These are phyloP conservation scores for Syrphus vitripennis DNA, from an alignment of 2,888 invertebrate genomes.

Conservation along the genomic window DNA sequence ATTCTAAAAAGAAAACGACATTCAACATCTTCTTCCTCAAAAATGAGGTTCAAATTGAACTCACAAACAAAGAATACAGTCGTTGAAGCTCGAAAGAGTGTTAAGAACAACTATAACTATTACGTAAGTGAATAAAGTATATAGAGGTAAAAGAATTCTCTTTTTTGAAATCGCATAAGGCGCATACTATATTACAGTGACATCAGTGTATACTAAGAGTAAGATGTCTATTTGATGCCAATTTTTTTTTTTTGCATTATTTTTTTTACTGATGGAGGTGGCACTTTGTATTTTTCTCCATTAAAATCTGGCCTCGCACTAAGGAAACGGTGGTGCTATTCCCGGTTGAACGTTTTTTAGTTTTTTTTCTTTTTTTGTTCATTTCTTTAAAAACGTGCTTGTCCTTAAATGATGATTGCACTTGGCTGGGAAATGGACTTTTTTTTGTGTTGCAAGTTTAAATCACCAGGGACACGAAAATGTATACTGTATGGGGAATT, in stretches of 20 bases:
- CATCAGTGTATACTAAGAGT: neutral
- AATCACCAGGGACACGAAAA: constrained; percentile 3
- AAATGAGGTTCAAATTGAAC: constrained; percentile 52
- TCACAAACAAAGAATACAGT: constrained; percentile 47
- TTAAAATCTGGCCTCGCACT: constrained; percentile 25
- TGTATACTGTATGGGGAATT: neutral
- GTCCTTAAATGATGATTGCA: constrained; percentile 28
- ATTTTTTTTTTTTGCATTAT: neutral
- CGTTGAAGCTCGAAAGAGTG: neutral
- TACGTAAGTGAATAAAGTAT: constrained; percentile 41
- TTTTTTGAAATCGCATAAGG: neutral
- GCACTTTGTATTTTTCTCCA: constrained; percentile 19
- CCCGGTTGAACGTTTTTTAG: constrained; percentile 25
- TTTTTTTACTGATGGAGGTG: constrained; percentile 3
- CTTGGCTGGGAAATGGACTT: constrained; percentile 15
- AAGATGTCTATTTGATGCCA: constrained; percentile 22
- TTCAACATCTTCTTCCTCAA: neutral
- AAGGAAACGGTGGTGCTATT: constrained; percentile 14
- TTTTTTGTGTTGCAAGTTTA: neutral
- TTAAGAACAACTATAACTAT: constrained; percentile 20
- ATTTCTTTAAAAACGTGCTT: constrained; percentile 12
- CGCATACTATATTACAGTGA: neutral
- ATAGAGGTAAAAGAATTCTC: constrained; percentile 13
- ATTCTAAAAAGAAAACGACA: neutral
- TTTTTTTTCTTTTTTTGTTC: neutral